Conservation (phyloP, 2,797 vertebrate genomes). For the Eupleurogrammus muticus region DNA sequence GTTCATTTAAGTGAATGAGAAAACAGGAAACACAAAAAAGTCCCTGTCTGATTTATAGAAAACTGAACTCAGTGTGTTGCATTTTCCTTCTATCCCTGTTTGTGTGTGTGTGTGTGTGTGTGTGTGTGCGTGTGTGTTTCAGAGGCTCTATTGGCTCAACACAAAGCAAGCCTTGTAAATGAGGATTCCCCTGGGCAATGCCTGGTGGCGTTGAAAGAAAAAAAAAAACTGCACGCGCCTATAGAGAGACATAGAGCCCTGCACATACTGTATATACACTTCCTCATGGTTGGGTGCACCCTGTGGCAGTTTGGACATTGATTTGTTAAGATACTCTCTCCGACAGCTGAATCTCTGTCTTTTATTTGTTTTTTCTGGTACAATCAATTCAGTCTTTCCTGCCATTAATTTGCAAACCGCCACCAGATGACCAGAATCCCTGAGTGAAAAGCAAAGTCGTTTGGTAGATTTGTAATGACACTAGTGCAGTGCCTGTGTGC, state of each 20-base stretch:
- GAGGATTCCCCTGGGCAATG: neutral
- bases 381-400: neutral
- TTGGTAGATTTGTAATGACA: neutral
- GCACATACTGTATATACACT: neutral
- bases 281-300: conserved; percentile 2
- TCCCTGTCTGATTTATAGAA: too few relatives aligned
- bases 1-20: too few relatives aligned
- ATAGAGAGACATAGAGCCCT: neutral
- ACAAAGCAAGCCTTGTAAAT: conserved; percentile 26
- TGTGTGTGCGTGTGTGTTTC: neutral
- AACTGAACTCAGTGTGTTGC: too few relatives aligned
- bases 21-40: too few relatives aligned
- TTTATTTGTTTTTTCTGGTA: neutral
- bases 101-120: neutral
- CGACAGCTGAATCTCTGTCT: conserved; percentile 6
- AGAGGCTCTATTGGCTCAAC: conserved; percentile 12
- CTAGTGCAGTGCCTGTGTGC: too few relatives aligned
- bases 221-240: neutral
- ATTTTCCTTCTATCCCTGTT: neutral
- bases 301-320: conserved; percentile 9
- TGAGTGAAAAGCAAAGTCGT: neutral
- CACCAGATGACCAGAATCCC: neutral
- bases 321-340: conserved; percentile 34
- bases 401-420: neutral
- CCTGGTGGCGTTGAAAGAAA: neutral